Conservation (phyloP, 2,888 invertebrate genomes). For the Cerceris rybyensis region DNA sequence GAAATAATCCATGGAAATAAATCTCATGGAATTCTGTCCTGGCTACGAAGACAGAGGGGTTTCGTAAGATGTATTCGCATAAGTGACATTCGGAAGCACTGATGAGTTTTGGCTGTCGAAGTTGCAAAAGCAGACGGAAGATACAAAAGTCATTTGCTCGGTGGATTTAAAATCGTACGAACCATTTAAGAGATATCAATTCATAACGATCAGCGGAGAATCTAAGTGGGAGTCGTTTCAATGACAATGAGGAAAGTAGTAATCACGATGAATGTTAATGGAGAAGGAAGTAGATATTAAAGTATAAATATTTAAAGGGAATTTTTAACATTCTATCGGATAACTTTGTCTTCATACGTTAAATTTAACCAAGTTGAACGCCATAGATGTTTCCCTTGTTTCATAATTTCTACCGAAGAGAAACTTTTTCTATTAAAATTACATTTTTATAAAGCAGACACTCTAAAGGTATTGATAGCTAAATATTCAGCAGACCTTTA, state of each 20-base stretch:
- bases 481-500: too few species aligned
- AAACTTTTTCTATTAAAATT: too few species aligned
- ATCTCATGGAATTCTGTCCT: slow-evolving; percentile 43
- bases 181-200: slow-evolving; percentile 28
- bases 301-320: neutral
- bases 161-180: slow-evolving; percentile 20
- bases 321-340: too few species aligned
- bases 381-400: too few species aligned
- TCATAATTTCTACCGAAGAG: too few species aligned
- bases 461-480: too few species aligned
- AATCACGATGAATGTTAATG: slow-evolving; percentile 27
- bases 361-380: too few species aligned
- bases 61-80: neutral
- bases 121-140: slow-evolving; percentile 47
- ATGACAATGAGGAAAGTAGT: slow-evolving; percentile 37
- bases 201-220: neutral
- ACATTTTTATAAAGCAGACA: too few species aligned
- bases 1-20: slow-evolving; percentile 63
- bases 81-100: slow-evolving; percentile 43
- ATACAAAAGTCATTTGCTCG: slow-evolving; percentile 29
- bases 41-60: slow-evolving; percentile 13
- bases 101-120: slow-evolving; percentile 44
- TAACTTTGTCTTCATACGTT: too few species aligned
- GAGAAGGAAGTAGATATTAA: neutral
- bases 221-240: neutral